Base-by-base conservation (phyloP, 2,797 vertebrate species). In the Bovichtus variegatus region DNA sequence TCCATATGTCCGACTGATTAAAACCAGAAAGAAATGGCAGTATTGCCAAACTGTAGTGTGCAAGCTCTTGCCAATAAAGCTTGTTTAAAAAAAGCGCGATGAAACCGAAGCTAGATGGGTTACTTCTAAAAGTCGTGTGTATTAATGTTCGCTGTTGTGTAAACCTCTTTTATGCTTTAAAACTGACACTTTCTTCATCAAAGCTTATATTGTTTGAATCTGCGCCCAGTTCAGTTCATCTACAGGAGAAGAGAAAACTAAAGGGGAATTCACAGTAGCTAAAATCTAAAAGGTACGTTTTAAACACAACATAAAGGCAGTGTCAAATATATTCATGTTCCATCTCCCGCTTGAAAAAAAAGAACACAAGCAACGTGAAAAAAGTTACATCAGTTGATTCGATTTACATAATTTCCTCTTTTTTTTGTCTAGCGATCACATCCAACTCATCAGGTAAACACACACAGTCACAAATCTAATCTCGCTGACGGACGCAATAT, bases 1-100 rank as follows among this genome's bases (percentile, higher is more conserved):
- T 80, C 41, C 64, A 57, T 76, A 54, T 53, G 63, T 72, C 71
- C 7, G 0, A 49, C 70, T 76, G 63, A 69, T 27, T 3, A 19
- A 55, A 67, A 27, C 15, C 71, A 74, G 46, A 57, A 23, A 65
- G 46, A 43, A 40, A 41, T n/a, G 11, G 38, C 72, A 58, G 72
- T 23, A 4, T 23, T 64, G 46, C 34, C 34, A 58, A 54, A 10
- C 16, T 59, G 60, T 11, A 29, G 19, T 23, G 27, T 53, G 54
- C 25, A 8, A 10, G 23, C 23, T 43, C 11, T 8, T 36, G 63
- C 44, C 34, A 58, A 40, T 29, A 23, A 69, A 68, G 15, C 19
- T 31, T 57, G 34, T 47, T 10, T 41, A 60, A 34, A 51, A 51
- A 53, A 70, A 64, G 31, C 3, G 7, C 53, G 40, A 74, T 62